Conservation (phyloP, 2,113 vertebrate species). For the Chaetorhynchus papuensis region DNA sequence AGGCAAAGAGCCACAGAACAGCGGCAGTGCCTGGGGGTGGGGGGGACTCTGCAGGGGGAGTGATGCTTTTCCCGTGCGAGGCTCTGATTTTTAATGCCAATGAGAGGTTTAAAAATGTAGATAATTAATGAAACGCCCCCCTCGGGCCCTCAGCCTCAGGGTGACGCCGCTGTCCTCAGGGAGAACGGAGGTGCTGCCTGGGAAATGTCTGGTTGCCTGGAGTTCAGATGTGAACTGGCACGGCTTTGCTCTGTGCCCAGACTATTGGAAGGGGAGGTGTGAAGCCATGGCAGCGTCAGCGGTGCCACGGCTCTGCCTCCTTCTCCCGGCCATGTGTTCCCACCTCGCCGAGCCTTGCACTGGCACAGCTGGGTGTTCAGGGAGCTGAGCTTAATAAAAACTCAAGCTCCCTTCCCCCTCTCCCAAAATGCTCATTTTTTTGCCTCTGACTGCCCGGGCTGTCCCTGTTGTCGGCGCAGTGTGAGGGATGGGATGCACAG, state of each 20-base stretch:
- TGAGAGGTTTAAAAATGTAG: not conserved
- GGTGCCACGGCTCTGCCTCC: not conserved
- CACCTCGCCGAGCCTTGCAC: not conserved
- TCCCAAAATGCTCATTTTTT: not conserved
- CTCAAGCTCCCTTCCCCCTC: not conserved
- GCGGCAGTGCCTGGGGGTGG: not conserved
- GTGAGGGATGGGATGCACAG: not conserved
- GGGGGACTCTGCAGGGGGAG: not conserved
- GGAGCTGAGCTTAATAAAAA: not conserved
- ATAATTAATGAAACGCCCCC: fast-evolving
- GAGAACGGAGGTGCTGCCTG: fast-evolving
- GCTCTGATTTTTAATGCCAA: not conserved
- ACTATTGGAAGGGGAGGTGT: not conserved
- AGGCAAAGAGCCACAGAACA: constrained; percentile 28
- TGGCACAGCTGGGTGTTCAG: constrained; percentile 42
- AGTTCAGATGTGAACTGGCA: not conserved
- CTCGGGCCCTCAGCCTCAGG: fast-evolving
- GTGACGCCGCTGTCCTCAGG: not conserved
- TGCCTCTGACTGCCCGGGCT: fast-evolving
- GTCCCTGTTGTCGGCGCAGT: not conserved
- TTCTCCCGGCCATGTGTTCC: constrained; percentile 45
- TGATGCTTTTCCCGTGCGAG: fast-evolving
- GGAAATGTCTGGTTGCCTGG: not conserved
- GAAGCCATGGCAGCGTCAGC: constrained; percentile 15
- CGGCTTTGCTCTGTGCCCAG: not conserved